Conservation (phyloP, 2,888 invertebrate species). For the Dryobota labecula region DNA sequence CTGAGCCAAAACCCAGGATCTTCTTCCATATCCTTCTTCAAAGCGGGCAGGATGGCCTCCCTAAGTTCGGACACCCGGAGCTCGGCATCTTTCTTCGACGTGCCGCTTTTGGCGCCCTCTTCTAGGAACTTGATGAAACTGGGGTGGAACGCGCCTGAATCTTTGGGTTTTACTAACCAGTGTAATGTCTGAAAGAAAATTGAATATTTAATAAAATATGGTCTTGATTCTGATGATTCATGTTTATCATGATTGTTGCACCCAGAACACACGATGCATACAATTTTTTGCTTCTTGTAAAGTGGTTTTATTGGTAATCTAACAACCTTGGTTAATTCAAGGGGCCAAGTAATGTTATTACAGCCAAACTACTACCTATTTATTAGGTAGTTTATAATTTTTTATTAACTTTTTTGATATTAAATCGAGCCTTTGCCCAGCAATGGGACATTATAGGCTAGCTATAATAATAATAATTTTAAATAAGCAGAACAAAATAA, state of each 20-base stretch:
- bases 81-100: conserved; percentile 93
- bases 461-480: no score
- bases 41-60: conserved; percentile 91
- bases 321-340: neutral
- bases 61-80: conserved; percentile 93
- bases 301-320: neutral
- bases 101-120: conserved; percentile 93
- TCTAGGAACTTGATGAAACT: conserved; percentile 93
- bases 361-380: neutral
- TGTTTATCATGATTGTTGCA: no score
- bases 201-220: no score
- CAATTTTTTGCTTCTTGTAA: neutral
- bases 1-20: conserved; percentile 93
- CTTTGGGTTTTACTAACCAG: conserved; percentile 96
- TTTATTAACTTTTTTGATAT: neutral
- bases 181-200: conserved; percentile 90
- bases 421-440: no score
- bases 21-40: conserved; percentile 90
- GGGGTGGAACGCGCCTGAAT: conserved; percentile 95
- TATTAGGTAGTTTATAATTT: no score
- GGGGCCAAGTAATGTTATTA: neutral
- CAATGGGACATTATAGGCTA: no score
- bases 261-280: no score
- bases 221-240: no score
- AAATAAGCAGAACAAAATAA: no score